phyloP scores from a whole-genome alignment of 2,113 vertebrate genomes.

The Rattus rattus region DNA sequence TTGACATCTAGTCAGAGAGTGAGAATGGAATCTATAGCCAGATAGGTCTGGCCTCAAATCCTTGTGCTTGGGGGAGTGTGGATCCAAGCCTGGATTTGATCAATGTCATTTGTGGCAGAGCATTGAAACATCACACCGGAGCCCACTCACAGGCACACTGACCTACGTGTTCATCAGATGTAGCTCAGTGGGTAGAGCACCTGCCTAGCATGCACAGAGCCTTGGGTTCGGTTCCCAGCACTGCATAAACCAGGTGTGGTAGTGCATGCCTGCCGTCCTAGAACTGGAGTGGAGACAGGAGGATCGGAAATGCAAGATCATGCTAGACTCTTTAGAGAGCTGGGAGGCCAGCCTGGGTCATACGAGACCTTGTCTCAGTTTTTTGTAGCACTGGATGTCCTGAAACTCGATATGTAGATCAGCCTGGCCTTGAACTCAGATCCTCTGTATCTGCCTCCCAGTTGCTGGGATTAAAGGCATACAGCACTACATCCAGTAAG shows the following conservation, averaged over 20 bases:
- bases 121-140: neutral
- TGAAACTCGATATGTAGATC: neutral
- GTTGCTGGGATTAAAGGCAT: neutral
- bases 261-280: neutral
- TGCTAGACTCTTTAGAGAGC: neutral
- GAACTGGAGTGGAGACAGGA: neutral
- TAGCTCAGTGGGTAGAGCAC: neutral
- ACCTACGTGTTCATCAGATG: neutral
- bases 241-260: neutral
- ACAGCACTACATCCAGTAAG: neutral
- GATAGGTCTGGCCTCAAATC: neutral
- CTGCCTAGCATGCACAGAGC: neutral
- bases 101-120: neutral
- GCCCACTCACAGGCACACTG: neutral
- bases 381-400: neutral
- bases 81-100: neutral
- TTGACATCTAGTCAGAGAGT: neutral
- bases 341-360: too few relatives aligned
- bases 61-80: neutral
- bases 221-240: neutral
- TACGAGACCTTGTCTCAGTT: neutral
- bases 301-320: neutral
- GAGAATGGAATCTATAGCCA: neutral
- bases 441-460: neutral
- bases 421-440: neutral